Evolutionary conservation across 1,140 invertebrate species (phyloP).

Genomic region (Meloidogyne chitwoodi): DNA sequence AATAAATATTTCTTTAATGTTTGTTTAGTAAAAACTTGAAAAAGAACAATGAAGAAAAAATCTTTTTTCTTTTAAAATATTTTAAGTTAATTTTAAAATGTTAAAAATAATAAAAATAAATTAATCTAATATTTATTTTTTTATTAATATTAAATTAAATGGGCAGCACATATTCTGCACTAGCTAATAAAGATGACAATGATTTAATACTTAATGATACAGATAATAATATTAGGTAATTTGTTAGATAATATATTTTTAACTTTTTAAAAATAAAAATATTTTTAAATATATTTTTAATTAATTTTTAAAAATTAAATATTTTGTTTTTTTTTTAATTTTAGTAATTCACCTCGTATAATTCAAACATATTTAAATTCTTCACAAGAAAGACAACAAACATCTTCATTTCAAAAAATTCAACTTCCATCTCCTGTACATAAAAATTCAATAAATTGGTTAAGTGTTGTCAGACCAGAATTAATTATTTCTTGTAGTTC

Average conservation of each 20-base stretch:
- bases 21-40: neutral
- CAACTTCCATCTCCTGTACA: conserved; percentile 36
- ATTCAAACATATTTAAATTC: neutral
- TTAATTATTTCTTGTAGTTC: conserved; percentile 48
- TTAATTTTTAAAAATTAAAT: no score
- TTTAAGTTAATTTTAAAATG: neutral
- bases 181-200: conserved; percentile 38
- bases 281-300: no score
- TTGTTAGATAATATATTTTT: neutral
- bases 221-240: neutral
- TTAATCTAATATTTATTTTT: neutral
- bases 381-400: neutral
- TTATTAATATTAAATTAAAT: conserved; percentile 6
- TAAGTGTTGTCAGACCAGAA: conserved; percentile 37
- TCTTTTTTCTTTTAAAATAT: neutral
- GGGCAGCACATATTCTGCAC: conserved; percentile 36
- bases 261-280: no score
- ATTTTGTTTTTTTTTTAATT: neutral
- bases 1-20: neutral
- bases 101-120: neutral
- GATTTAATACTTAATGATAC: conserved; percentile 29
- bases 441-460: conserved; percentile 38
- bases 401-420: neutral
- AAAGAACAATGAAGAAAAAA: neutral
- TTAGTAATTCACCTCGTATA: neutral